A percentile compares a stretch with the other conserved stretches of the same genome.
Evolutionary conservation across 2,888 invertebrate genomes (phyloP).

Genomic region (Drosophila mercatorum): DNA sequence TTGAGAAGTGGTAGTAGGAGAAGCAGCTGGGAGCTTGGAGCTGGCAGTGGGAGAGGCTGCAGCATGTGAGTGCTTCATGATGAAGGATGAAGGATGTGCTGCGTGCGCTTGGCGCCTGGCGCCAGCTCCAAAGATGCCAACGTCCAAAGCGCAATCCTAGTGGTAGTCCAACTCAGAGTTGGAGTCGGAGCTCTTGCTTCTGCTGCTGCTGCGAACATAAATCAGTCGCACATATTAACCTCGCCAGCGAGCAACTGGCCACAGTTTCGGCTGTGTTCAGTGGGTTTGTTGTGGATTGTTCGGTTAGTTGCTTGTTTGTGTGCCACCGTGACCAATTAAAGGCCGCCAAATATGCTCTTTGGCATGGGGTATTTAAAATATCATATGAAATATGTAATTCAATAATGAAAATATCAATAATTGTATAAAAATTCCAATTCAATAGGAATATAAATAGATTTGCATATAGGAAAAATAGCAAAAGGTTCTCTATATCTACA

Average conservation of each 20-base stretch:
- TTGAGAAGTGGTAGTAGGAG: neutral
- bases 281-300: conserved; percentile 8
- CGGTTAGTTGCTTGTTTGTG: conserved; percentile 35
- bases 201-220: conserved; percentile 60
- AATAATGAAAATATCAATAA: neutral
- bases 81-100: conserved; percentile 75
- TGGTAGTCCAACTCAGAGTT: conserved; percentile 5
- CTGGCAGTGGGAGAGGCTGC: neutral
- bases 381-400: neutral
- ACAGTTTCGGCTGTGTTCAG: conserved; percentile 45
- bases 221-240: conserved; percentile 78
- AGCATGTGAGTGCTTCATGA: conserved; percentile 45
- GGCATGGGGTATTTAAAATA: neutral
- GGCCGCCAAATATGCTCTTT: conserved; percentile 44
- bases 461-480: neutral
- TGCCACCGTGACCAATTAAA: conserved; percentile 77
- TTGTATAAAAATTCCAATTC: neutral
- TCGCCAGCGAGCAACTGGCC: conserved; percentile 41
- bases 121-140: conserved; percentile 63
- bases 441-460: too few species aligned
- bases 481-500: neutral
- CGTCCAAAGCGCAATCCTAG: conserved; percentile 33
- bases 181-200: conserved; percentile 4
- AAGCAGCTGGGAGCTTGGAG: neutral
- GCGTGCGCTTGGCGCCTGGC: conserved; percentile 77